phyloP scores from a whole-genome alignment of 2,888 invertebrate genomes.

The Lacanobia oleracea region DNA sequence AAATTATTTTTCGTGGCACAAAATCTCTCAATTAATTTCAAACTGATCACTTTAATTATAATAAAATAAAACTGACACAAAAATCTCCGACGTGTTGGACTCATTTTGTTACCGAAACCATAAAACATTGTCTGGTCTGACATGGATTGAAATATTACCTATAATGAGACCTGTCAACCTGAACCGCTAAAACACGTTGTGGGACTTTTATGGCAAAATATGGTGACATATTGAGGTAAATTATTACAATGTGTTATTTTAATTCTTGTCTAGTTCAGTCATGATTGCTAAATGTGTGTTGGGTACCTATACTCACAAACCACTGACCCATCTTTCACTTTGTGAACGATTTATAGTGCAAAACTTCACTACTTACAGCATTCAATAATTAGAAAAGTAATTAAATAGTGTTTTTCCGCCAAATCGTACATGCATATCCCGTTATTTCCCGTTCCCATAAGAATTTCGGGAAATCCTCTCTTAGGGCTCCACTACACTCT shows the following conservation, averaged over 20 bases:
- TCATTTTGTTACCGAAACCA: conserved; percentile 34
- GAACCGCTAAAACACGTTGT: conserved; percentile 41
- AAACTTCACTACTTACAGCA: too few species aligned
- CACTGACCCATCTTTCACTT: too few species aligned
- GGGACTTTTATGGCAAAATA: conserved; percentile 41
- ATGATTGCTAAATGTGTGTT: neutral
- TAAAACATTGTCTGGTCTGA: conserved; percentile 40
- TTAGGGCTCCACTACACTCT: too few species aligned
- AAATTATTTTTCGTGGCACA: neutral
- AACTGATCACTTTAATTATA: neutral
- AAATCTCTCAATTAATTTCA: neutral
- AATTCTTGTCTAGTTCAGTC: conserved; percentile 11
- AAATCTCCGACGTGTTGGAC: neutral
- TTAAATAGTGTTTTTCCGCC: too few species aligned
- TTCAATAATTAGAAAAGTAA: too few species aligned
- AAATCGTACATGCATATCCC: too few species aligned
- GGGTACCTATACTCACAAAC: neutral
- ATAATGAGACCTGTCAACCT: conserved; percentile 53
- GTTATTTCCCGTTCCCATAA: too few species aligned
- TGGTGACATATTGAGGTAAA: conserved; percentile 20
- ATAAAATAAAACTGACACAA: conserved; percentile 1
- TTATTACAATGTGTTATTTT: conserved; percentile 22
- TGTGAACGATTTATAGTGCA: too few species aligned
- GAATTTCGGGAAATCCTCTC: too few species aligned
- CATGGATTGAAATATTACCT: conserved; percentile 52